Evolutionary conservation across 2,797 vertebrate genomes (phyloP), one percentile per base, ranked within the genome.

Genomic region (Podargus strigoides): DNA sequence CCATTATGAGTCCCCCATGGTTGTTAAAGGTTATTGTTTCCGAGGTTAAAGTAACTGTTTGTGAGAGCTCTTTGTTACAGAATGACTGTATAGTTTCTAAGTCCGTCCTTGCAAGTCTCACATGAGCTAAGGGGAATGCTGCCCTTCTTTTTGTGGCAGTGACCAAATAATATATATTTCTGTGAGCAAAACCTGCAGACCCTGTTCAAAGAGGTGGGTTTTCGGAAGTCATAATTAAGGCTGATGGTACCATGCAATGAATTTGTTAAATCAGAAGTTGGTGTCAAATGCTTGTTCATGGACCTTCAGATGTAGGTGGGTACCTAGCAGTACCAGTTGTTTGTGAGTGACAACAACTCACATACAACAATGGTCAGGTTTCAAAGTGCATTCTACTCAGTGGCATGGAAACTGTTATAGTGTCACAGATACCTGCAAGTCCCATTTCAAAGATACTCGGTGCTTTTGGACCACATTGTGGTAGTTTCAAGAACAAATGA

Each of bases 1-100:
- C 87, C 32, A 17, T 88, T 91, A 60, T 18, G 37, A 94, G 63
- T 85, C 72, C 60, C 72, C 67, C 46, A 26, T 70, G 81, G 82
- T 68, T 90, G 60, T 73, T 89, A 87, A 92, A 93, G 86, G 92
- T 92, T 96, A 87, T 93, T 94, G 59, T 87, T 94, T 94, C 87
- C 1, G 3, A 93, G 91, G 89, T 93, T 94, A 89, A 94, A 87
- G 87, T 69, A 91, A 83, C 84, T 58, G 27, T 81, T 89, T 86
- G 44, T 80, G 85, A 89, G 91, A 85, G 32, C 49, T 80, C 44
- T 94, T 89, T 85, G 85, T 94, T 87, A 84, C 79, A 77, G 63
- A 18, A 42, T 44, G 63, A 79, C 63, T 77, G 2, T 17, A 6
- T 44, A 47, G 78, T 68, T 75, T 62, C 8, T 36, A 59, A 32